phyloP scores from a whole-genome alignment of 2,113 vertebrate genomes.

The Danionella cerebrum region DNA sequence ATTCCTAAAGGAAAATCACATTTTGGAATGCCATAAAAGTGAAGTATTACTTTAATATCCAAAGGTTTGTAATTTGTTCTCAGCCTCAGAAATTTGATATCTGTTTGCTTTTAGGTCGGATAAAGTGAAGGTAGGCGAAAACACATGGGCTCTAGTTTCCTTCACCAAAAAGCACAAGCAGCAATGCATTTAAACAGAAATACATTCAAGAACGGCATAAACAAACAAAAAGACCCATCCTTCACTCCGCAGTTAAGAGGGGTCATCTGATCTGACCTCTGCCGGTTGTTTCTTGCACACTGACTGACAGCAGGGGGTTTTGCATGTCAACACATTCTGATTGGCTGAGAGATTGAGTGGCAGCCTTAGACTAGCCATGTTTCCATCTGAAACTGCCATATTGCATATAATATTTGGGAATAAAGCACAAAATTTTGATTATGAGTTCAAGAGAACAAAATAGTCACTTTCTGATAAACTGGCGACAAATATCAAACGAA shows the following conservation, averaged over 20 bases:
- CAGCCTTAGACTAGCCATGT: background rate
- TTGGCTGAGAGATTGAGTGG: background rate
- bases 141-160: background rate
- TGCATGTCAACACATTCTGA: slow-evolving; percentile 10
- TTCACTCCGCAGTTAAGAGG: background rate
- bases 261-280: slow-evolving; percentile 14
- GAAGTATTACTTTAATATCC: too few relatives aligned
- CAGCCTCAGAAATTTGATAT: background rate
- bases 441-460: too few relatives aligned
- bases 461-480: too few relatives aligned
- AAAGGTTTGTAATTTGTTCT: too few relatives aligned
- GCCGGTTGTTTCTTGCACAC: slow-evolving; percentile 1
- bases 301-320: background rate
- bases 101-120: background rate
- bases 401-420: background rate
- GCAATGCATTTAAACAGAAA: background rate
- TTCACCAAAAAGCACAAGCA: background rate
- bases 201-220: background rate
- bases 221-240: background rate
- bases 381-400: slow-evolving; percentile 3
- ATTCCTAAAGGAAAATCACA: too few relatives aligned
- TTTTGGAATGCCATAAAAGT: too few relatives aligned
- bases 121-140: background rate
- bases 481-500: too few relatives aligned
- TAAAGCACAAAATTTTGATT: too few relatives aligned